Evolutionary conservation across 2,888 invertebrate species (phyloP), one percentile per base, ranked within the genome.

Genomic region (Harpagoxenus sublaevis): DNA sequence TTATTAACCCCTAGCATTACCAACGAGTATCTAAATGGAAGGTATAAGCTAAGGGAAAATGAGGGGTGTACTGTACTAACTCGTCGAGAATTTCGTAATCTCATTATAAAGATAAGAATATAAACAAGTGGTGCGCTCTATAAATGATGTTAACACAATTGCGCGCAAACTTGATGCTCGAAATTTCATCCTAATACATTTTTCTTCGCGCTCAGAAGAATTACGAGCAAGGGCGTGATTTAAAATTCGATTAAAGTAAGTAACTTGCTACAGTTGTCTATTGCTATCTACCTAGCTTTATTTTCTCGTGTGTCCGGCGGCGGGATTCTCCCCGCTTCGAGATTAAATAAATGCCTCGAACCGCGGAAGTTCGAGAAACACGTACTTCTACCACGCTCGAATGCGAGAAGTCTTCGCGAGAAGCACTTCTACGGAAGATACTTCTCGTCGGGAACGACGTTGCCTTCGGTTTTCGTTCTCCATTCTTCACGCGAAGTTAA

Each of bases 161-260:
- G 53, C 66, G 39, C 3, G 51, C 45, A 12, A 62, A 31, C 68
- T 9, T 23, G 31, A 48, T n/a, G 68, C 53, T 39, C 42, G 23
- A 51, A 39, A 51, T 51, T 77, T 23, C 42, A 55, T 68, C 31
- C 12, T 8, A 15, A n/a, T 8, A 45, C 28, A 28, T 66, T 51
- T 68, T n/a, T 9, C 5, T 5, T 55, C n/a, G n/a, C 31, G 28
- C 5, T 42, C 2, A 9, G 31, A 28, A 45, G 42, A 42, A 68
- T 45, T 55, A 31, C 65, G 53, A 15, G 42, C 18, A 9, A n/a
- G 28, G 9, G 77, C 39, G 77, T 55, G 68, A 78, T 78, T 68
- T 78, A 57, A 78, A 78, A 78, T 78, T 78, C 78, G 78, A 68
- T 68, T 78, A 78, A 78, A 68, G 78, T 78, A 78, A 78, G 77